Evolutionary conservation across 2,888 invertebrate species (phyloP).

Genomic region (Apodemia hepburni): DNA sequence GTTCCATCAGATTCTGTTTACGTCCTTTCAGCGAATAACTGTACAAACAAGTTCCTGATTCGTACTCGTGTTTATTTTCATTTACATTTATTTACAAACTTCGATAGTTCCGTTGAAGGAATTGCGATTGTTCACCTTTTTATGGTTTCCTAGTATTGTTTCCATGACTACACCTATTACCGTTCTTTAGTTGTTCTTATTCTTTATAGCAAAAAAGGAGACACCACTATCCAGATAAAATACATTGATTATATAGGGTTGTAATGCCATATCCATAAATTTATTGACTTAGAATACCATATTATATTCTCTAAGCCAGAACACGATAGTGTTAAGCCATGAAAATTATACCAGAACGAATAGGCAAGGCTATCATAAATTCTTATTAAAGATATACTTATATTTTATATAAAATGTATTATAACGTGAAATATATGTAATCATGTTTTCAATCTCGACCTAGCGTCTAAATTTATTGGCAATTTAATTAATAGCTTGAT

Average conservation of each 20-base stretch:
- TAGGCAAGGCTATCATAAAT: too few relatives aligned
- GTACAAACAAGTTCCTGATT: slow-evolving; percentile 65
- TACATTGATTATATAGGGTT: too few relatives aligned
- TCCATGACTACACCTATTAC: slow-evolving; percentile 43
- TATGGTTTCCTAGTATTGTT: slow-evolving; percentile 49
- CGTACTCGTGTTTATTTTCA: slow-evolving; percentile 45
- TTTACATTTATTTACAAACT: slow-evolving; percentile 61
- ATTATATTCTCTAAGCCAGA: too few relatives aligned
- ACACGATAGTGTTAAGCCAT: too few relatives aligned
- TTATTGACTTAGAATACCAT: too few relatives aligned
- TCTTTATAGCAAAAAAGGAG: not conserved
- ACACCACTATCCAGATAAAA: too few relatives aligned
- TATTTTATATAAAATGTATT: too few relatives aligned
- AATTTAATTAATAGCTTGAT: not conserved
- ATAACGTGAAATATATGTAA: too few relatives aligned
- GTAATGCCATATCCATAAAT: too few relatives aligned
- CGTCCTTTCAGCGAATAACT: slow-evolving; percentile 66
- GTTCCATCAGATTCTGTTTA: slow-evolving; percentile 49
- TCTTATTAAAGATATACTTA: too few relatives aligned
- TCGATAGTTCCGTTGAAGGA: slow-evolving; percentile 29
- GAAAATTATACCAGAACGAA: too few relatives aligned
- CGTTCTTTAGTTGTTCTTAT: slow-evolving; percentile 40
- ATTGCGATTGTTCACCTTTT: slow-evolving; percentile 31
- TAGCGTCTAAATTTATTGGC: not conserved
- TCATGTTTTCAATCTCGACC: too few relatives aligned